phyloP scores from a whole-genome alignment of 1,140 invertebrate species.

The Acyrthosiphon pisum region DNA sequence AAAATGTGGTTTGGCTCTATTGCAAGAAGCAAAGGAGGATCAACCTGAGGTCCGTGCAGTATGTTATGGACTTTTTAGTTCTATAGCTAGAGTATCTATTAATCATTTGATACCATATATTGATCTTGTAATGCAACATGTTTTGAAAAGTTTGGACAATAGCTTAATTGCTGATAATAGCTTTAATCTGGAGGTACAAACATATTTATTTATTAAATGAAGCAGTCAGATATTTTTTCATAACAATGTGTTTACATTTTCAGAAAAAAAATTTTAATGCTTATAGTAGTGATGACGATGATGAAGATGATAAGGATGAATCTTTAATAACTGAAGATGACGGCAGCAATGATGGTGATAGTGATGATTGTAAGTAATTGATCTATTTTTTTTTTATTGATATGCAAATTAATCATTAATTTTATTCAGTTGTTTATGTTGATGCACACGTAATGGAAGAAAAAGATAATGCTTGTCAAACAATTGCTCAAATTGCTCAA shows the following conservation, averaged over 20 bases:
- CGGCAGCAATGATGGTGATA: constrained; percentile 29
- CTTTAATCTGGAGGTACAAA: neutral
- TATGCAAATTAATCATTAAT: neutral
- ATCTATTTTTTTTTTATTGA: neutral
- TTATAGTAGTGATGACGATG: constrained; percentile 33
- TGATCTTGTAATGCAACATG: constrained; percentile 38
- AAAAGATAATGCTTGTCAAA: constrained; percentile 54
- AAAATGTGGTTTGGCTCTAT: constrained; percentile 44
- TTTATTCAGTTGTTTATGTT: constrained; percentile 28
- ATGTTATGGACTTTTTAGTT: constrained; percentile 48
- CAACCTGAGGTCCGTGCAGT: constrained; percentile 43
- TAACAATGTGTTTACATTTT: neutral
- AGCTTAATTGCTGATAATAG: constrained; percentile 34
- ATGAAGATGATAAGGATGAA: constrained; percentile 45
- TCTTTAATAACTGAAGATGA: constrained; percentile 25
- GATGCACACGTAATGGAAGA: constrained; percentile 47
- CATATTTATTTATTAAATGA: neutral
- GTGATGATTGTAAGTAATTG: constrained; percentile 35
- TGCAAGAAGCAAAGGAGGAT: constrained; percentile 47
- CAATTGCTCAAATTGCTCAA: constrained; percentile 48
- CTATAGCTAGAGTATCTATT: constrained; percentile 45
- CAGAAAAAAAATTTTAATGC: constrained; percentile 39
- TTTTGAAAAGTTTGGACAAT: constrained; percentile 50
- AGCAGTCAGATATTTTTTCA: neutral
- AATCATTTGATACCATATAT: constrained; percentile 36